Base-by-base conservation (phyloP, 2,113 vertebrate species). In the Nibea coibor region DNA sequence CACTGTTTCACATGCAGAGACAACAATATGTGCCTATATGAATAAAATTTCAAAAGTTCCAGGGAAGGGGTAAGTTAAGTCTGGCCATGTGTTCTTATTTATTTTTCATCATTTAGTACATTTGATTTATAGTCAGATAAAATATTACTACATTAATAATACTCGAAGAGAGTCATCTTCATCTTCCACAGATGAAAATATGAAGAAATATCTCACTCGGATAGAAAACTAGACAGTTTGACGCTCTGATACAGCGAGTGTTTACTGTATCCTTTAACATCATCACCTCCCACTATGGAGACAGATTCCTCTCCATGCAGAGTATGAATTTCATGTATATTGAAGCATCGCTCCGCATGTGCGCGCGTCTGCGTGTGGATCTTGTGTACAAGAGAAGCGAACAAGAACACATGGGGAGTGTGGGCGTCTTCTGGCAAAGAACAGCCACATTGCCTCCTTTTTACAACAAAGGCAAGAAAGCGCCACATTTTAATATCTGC, bases 381-480 rank as follows among this genome's bases (percentile, higher is more conserved):
- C 57, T 81, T 51, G 67, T 83, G 88, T 74, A 58, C 42, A 42
- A 78, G 87, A 71, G 86, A 69, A 83, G 80, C 47, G 69, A 87
- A 84, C 61, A 79, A 50, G 88, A 93, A 90, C 91, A 93, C 93
- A 94, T 91, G 92, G 91, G 88, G 56, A 69, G 88, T 72, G 93
- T 94, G 91, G 94, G 94, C 63, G 92, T 91, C 83, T 68, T 78
- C 90, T 94, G 92, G 93, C 90, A 92, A 78, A 84, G 76, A 79
- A 63, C 83, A 67, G 78, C 71, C 78, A 85, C 73, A 72, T 86
- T 82, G 84, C 84, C 85, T 92, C 64, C 76, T 83, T 90, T 83
- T 90, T 83, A 85, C 83, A 89, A 88, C 85, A 90, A 92, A 93
- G 85, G 86, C 69, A 50, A 87, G 63, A 83, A 39, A 87, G 86